Evolutionary conservation across 2,113 vertebrate species (phyloP).

Genomic region (Gnathonemus longibarbis): DNA sequence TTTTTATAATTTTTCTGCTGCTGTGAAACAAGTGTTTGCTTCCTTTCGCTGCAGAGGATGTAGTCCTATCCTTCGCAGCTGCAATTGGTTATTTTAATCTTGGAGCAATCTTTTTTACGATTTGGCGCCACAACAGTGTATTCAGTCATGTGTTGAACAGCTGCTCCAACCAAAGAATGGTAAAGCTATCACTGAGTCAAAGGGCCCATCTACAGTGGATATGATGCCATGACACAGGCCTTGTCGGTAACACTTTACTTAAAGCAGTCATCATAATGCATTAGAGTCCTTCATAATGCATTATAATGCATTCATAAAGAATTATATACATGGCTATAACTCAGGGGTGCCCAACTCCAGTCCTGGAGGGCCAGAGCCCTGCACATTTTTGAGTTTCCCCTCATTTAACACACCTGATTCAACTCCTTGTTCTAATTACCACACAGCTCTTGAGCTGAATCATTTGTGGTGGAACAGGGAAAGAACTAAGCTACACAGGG

Average conservation of each 20-base stretch:
- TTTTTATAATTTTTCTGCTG: background rate
- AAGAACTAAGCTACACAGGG: too few relatives aligned
- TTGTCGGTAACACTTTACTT: background rate
- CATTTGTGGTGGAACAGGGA: too few relatives aligned
- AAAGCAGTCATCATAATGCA: too few relatives aligned
- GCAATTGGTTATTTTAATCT: background rate
- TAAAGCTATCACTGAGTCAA: background rate
- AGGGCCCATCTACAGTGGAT: background rate
- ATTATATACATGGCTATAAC: too few relatives aligned
- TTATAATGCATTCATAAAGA: too few relatives aligned
- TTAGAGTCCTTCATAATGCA: too few relatives aligned
- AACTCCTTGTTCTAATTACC: too few relatives aligned
- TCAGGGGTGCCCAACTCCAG: too few relatives aligned
- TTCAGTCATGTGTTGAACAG: background rate
- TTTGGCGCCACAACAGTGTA: background rate
- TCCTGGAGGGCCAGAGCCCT: too few relatives aligned
- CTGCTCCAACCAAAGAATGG: background rate
- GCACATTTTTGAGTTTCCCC: too few relatives aligned
- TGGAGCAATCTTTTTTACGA: background rate
- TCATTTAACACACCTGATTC: too few relatives aligned
- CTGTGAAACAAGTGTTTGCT: background rate
- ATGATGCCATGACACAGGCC: background rate
- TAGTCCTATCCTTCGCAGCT: background rate
- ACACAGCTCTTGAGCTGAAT: too few relatives aligned
- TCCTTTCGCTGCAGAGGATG: background rate